A percentile compares a stretch with the other conserved stretches of the same genome.
Evolutionary conservation across 2,113 vertebrate genomes (phyloP).

Genomic region (Rhinopomastus cyanomelas): DNA sequence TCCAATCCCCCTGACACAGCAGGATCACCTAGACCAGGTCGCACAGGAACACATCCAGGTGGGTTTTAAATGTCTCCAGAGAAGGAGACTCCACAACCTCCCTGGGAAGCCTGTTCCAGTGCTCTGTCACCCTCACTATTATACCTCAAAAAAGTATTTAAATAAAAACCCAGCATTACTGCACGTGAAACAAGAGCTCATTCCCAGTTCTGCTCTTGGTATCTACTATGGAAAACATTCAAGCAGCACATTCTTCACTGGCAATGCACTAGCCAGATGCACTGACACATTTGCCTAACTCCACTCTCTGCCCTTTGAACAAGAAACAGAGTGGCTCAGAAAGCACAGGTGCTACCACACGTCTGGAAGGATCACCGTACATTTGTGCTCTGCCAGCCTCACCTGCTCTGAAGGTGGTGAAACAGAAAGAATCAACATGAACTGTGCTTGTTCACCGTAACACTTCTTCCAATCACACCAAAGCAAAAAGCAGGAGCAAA

Average conservation of each 20-base stretch:
- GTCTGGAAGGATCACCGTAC: neutral
- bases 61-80: no score
- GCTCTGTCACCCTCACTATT: no score
- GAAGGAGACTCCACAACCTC: no score
- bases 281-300: neutral
- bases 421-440: neutral
- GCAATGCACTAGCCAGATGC: neutral
- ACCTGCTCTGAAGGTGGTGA: neutral
- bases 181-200: neutral
- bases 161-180: neutral
- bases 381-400: neutral
- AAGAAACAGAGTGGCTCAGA: neutral
- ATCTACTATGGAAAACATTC: neutral
- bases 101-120: no score
- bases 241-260: neutral
- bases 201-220: neutral
- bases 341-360: neutral
- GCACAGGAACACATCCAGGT: no score
- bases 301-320: neutral
- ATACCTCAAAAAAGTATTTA: fast-evolving
- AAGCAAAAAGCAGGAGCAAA: neutral
- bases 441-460: neutral
- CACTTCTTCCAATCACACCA: neutral
- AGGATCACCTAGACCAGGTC: no score
- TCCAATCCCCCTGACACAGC: no score